Base-by-base conservation (phyloP, 2,113 vertebrate genomes). In the Percina caprodes region DNA sequence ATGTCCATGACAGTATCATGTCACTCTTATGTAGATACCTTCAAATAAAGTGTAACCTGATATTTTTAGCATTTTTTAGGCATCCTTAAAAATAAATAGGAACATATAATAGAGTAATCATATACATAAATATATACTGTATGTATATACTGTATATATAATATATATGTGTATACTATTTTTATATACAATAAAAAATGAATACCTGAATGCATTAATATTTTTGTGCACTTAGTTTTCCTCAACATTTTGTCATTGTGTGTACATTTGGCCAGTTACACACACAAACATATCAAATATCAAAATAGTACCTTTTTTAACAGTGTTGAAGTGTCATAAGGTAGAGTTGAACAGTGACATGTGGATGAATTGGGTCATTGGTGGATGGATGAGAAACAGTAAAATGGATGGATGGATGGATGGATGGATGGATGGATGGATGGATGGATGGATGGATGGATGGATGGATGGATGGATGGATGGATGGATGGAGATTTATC, bases 391-490 rank as follows among this genome's bases (percentile, higher is more conserved):
- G 56, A 49, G 63, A 19, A 49, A 48, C 45, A 67, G 4, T 42
- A 2, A 24, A 26, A 2, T 39, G 33, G 69, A 51, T 45, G 33
- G 62, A 45, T 77, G 68, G 59, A 56, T 63, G 15, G 45, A 77
- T 60, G 46, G 21, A 56, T 54, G 66, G 51, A 69, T 73, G 45
- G 33, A 77, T 51, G 23, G 33, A 66, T 46, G 58, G 39, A 35
- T 75, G 69, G 49, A 71, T 82, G 58, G 5, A 63, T 69, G 51
- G 59, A 35, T 56, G 54, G 54, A 56, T 23, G 14, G 30, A 30
- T 30, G 30, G 30, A 30, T 30, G 30, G 30, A 30, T 30, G 30
- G 30, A 30, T 39, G 35, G 35, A 55, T n/a, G 11, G 11, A 23
- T n/a, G n/a, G 49, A 71, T 82, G 59, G 5, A 63, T 69, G 52